A percentile compares a stretch with the other conserved stretches of the same genome.
phyloP scores from a whole-genome alignment of 2,797 vertebrate species.

The Hybognathus amarus region DNA sequence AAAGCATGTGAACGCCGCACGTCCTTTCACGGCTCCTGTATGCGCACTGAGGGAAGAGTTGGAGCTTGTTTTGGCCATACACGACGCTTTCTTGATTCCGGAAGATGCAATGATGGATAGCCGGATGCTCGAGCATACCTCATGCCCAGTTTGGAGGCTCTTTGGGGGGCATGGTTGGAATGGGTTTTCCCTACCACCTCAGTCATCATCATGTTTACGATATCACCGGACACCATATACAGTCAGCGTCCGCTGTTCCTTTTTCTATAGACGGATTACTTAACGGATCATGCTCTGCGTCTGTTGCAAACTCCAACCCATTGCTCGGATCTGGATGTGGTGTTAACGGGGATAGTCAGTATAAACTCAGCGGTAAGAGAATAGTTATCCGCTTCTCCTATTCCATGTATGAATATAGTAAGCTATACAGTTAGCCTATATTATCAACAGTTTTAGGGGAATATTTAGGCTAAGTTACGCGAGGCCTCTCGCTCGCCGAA shows the following conservation, averaged over 20 bases:
- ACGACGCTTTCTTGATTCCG: slow-evolving; percentile 33
- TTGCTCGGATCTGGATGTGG: slow-evolving; percentile 86
- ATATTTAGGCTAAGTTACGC: background rate
- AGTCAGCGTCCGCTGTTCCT: slow-evolving; percentile 86
- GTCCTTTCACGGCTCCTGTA: slow-evolving; percentile 28
- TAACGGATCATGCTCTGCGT: slow-evolving; percentile 91
- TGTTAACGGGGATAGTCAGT: slow-evolving; percentile 85
- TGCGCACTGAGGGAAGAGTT: slow-evolving; percentile 42
- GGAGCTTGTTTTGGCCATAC: slow-evolving; percentile 40
- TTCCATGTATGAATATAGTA: background rate
- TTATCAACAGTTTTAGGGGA: background rate
- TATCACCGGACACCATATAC: slow-evolving; percentile 92
- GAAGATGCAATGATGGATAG: slow-evolving; percentile 90
- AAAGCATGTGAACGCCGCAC: slow-evolving; percentile 49
- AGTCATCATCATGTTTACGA: slow-evolving; percentile 92
- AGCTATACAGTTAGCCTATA: too few species aligned
- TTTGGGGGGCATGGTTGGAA: slow-evolving; percentile 92
- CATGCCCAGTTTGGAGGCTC: slow-evolving; percentile 95
- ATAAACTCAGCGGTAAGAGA: slow-evolving; percentile 92
- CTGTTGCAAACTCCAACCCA: slow-evolving; percentile 85
- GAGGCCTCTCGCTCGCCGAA: background rate
- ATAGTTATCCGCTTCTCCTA: background rate
- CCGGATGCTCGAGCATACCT: slow-evolving; percentile 95
- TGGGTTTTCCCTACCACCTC: slow-evolving; percentile 94
- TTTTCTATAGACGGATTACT: slow-evolving; percentile 99